Conservation (phyloP, 2,888 invertebrate species). For the Brachycybe producta region DNA sequence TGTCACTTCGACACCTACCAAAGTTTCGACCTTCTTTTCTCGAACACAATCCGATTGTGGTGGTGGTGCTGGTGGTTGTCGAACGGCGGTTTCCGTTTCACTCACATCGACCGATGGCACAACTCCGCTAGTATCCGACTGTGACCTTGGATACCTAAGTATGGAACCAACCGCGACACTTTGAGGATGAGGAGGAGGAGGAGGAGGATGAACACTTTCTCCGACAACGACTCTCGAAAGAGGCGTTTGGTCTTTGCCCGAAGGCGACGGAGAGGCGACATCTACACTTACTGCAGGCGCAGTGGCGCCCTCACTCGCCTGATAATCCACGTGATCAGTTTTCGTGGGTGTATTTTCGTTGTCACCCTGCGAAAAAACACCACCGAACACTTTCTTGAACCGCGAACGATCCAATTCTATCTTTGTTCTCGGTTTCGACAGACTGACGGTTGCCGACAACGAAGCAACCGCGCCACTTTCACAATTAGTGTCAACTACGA, state of each 20-base stretch:
- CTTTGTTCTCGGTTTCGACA: conserved; percentile 16
- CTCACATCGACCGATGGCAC: neutral
- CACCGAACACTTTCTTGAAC: conserved; percentile 16
- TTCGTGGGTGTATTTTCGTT: conserved; percentile 12
- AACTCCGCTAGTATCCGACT: neutral
- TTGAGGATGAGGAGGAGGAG: too few species aligned
- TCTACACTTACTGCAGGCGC: too few species aligned
- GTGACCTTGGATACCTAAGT: conserved; percentile 6
- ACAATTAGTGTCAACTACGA: neutral
- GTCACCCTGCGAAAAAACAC: conserved; percentile 11
- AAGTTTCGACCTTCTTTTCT: conserved; percentile 18
- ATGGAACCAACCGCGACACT: conserved; percentile 14
- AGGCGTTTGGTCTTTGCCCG: conserved; percentile 3
- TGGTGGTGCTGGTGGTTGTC: neutral
- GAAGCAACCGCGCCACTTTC: neutral
- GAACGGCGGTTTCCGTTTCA: conserved; percentile 11
- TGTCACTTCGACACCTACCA: neutral
- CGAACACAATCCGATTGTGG: conserved; percentile 16
- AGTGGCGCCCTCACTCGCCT: neutral
- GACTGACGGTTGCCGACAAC: neutral
- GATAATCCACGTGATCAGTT: conserved; percentile 10
- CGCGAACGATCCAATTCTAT: conserved; percentile 19
- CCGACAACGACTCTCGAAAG: conserved; percentile 10
- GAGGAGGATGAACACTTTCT: too few species aligned
- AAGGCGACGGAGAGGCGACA: neutral